These are phyloP conservation scores for Drosophila seclusa DNA, from an alignment of 2,888 invertebrate genomes.

Conservation along the genomic window DNA sequence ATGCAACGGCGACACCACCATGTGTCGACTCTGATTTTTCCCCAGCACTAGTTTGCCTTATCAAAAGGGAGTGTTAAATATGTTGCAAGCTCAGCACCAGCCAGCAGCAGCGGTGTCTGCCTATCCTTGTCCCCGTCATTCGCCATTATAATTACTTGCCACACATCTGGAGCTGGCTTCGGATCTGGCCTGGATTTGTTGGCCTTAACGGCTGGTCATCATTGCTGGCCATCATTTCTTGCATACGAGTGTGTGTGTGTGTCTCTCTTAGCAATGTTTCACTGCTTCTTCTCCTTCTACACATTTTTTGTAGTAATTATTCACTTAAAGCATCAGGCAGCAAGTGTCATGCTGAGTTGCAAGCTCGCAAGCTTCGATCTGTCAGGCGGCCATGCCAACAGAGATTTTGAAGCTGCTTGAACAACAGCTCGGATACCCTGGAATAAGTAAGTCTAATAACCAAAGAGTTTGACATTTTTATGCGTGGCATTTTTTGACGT, in stretches of 20 bases:
- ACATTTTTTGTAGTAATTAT: constrained; percentile 71
- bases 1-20: constrained; percentile 57
- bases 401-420: constrained; percentile 17
- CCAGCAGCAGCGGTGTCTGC: constrained; percentile 15
- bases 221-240: constrained; percentile 55
- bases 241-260: constrained; percentile 30
- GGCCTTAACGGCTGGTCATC: constrained; percentile 68
- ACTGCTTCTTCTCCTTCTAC: constrained; percentile 30
- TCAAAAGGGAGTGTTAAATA: constrained; percentile 78
- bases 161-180: constrained; percentile 35
- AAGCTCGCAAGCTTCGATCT: constrained; percentile 51
- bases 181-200: constrained; percentile 67
- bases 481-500: not conserved
- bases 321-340: constrained; percentile 79
- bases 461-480: not conserved
- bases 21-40: constrained; percentile 53
- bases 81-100: constrained; percentile 62
- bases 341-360: constrained; percentile 78
- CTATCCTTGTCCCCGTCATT: constrained; percentile 22
- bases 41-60: constrained; percentile 59
- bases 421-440: constrained; percentile 42
- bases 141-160: constrained; percentile 47
- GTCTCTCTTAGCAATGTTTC: constrained; percentile 46
- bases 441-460: not conserved
- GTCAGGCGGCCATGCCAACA: constrained; percentile 28